phyloP scores from a whole-genome alignment of 2,888 invertebrate species.

The Rhingia rostrata region DNA sequence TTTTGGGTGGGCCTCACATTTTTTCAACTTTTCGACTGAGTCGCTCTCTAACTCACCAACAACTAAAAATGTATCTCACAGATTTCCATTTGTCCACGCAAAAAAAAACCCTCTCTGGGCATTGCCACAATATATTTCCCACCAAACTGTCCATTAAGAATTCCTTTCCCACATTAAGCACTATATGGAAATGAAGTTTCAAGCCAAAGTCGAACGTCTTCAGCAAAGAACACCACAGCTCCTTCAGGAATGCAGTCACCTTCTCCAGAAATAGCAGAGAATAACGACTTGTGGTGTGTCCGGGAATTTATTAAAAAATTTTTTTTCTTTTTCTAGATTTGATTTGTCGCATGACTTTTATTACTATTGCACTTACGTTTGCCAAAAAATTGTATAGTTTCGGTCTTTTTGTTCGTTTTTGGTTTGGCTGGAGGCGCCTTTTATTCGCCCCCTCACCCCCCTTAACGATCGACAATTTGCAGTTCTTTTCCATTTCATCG shows the following conservation, averaged over 20 bases:
- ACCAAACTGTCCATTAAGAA: neutral
- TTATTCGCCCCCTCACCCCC: conserved; percentile 6
- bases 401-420: neutral
- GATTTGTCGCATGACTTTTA: conserved; percentile 73
- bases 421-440: conserved; percentile 4
- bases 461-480: conserved; percentile 69
- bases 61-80: no score
- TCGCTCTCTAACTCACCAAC: no score
- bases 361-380: conserved; percentile 65
- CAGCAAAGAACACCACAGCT: neutral
- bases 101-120: no score
- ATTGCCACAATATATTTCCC: no score
- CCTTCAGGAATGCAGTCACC: conserved; percentile 55
- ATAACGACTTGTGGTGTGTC: conserved; percentile 40
- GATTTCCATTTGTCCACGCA: no score
- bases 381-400: conserved; percentile 61
- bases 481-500: conserved; percentile 65
- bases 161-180: conserved; percentile 14
- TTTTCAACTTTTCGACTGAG: no score
- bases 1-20: no score
- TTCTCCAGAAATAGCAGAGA: conserved; percentile 36
- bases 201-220: conserved; percentile 6
- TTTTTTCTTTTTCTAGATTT: conserved; percentile 45
- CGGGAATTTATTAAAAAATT: conserved; percentile 70
- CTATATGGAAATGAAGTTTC: conserved; percentile 38